These are phyloP conservation scores for Polyommatus iphigenia DNA, from an alignment of 2,888 invertebrate species.

Conservation along the genomic window DNA sequence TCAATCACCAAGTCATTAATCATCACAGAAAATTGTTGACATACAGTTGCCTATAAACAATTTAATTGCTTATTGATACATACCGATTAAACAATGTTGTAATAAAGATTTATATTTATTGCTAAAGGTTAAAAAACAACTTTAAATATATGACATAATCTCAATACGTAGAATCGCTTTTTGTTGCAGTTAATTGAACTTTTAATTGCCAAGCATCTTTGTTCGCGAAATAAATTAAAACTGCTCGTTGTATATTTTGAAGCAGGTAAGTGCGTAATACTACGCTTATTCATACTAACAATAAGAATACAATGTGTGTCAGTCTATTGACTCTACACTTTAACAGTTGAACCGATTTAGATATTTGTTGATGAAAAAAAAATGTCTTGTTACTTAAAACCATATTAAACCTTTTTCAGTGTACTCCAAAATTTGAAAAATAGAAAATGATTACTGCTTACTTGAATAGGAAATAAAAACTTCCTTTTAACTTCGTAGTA, in stretches of 20 bases:
- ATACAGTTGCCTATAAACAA: neutral
- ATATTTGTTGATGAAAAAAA: no score
- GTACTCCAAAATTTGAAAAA: no score
- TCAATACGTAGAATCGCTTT: neutral
- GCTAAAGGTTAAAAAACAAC: slow-evolving; percentile 2
- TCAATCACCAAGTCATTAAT: neutral
- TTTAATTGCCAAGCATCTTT: neutral
- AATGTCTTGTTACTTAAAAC: no score
- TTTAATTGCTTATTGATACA: slow-evolving; percentile 18
- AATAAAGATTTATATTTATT: slow-evolving; percentile 11
- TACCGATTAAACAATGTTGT: slow-evolving; percentile 12
- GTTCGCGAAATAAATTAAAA: neutral
- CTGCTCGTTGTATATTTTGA: neutral
- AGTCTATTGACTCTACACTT: no score
- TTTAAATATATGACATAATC: neutral
- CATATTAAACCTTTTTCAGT: no score
- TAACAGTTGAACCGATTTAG: no score
- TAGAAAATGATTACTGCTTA: no score
- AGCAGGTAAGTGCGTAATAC: neutral
- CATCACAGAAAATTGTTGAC: slow-evolving; percentile 1
- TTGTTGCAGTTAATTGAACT: neutral
- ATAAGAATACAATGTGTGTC: neutral
- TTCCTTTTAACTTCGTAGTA: neutral
- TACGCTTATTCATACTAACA: neutral
- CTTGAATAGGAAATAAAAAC: no score